phyloP scores from a whole-genome alignment of 2,797 vertebrate genomes.

The Acanthopagrus latus region DNA sequence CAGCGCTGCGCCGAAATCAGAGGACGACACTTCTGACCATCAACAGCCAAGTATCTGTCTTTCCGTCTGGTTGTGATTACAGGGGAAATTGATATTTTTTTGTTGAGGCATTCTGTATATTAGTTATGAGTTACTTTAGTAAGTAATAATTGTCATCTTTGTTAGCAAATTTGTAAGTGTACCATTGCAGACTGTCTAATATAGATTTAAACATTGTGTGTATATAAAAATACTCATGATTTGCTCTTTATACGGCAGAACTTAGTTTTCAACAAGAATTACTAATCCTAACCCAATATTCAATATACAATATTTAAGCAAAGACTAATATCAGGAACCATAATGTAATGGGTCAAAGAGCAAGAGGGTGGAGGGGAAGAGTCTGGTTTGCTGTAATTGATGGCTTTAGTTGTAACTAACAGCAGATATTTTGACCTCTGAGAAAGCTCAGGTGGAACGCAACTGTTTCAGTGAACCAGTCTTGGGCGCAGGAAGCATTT shows the following conservation, averaged over 20 bases:
- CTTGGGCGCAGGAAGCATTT: no score
- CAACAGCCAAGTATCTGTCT: slow-evolving; percentile 27
- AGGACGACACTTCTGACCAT: slow-evolving; percentile 8
- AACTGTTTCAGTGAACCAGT: no score
- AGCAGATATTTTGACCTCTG: no score
- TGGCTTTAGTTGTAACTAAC: no score
- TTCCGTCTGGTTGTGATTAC: background rate
- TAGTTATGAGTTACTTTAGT: background rate
- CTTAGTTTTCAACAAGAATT: no score
- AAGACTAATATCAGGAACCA: no score
- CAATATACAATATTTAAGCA: no score
- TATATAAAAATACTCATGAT: background rate
- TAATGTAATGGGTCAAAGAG: no score
- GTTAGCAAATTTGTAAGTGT: background rate
- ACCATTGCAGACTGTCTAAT: background rate
- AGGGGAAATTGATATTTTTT: background rate
- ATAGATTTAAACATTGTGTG: background rate
- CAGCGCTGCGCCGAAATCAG: background rate
- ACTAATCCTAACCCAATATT: no score
- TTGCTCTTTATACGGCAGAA: background rate
- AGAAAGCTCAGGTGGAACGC: no score
- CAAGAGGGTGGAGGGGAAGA: no score
- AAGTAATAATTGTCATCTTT: background rate
- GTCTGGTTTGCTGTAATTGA: no score
- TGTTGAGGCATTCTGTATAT: background rate